Base-by-base conservation (phyloP, 2,888 invertebrate species). In the Neoascia interrupta region DNA sequence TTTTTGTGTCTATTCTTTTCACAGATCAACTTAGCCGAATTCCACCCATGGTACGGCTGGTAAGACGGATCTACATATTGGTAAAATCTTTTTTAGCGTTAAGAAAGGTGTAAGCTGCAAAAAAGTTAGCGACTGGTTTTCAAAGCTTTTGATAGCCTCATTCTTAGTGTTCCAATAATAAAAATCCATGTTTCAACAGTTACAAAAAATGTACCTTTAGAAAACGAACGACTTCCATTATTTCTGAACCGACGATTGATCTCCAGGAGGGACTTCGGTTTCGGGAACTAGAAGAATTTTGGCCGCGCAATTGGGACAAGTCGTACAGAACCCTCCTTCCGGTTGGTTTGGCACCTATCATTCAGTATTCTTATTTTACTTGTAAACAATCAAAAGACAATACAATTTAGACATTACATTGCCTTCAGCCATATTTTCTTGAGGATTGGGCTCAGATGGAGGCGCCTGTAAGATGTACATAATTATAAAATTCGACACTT, bases 261-360 rank as follows among this genome's bases (percentile, higher is more conserved):
- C 73, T 28, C 70, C 53, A 15, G 19, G 1, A 34, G 79, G 82
- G 51, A 18, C 41, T 43, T 81, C 83, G 10, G 70, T 31, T 37
- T 80, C 82, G 23, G 87, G 87, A 13, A 87, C 84, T 61, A 88
- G 81, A 70, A 86, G 85, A 49, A 88, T 87, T 18, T 84, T 88
- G 16, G 86, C 85, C 74, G 87, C 85, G 51, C 88, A 88, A 75
- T 88, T 87, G 11, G 87, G 87, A 47, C 88, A 88, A 23, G 87
- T 87, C 51, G 87, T 85, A 73, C 87, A 87, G 85, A 86, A 84
- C 72, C 87, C 87, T 2, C 85, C 84, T 41, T 86, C 84, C 10
- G 54, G 21, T 43, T 60, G 53, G 19, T 66, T 47, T 11, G 74
- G 11, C 8, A 54, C 54, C 60, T 69, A 41, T 28, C n/a, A 19